Evolutionary conservation across 2,888 invertebrate species (phyloP), one percentile per base, ranked within the genome.

Genomic region (Drosophila merina): DNA sequence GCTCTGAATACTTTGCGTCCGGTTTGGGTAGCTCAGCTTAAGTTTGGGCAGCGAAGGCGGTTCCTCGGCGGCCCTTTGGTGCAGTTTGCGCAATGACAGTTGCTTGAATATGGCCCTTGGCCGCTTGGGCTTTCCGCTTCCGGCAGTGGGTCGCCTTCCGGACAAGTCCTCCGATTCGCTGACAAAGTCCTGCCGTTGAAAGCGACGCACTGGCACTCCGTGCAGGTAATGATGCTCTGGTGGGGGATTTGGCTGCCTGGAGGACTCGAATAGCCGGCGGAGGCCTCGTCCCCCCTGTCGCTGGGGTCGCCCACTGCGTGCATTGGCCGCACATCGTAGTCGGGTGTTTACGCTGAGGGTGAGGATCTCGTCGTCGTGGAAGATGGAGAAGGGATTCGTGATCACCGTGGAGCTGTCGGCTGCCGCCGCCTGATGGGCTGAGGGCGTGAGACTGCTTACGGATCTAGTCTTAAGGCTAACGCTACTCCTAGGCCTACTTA

Each of bases 301-400:
- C 4, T 42, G 68, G 25, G 69, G 69, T 3, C 69, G 47, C 3
- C 33, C 48, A 7, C 26, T 42, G 5, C 72, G 40, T 0, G 78
- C 74, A 30, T 60, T 86, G 0, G 75, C 77, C n/a, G 87, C 87
- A 42, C 75, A 76, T 8, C 90, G 77, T 25, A 88, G 72, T 0
- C 89, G 79, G 1, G 88, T 79, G 49, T 89, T 89, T 0, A 89
- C 88, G 45, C 79, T 87, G 0, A 89, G 69, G 3, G 88, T 89
- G 10, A 90, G 77, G 10, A 88, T 84, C 54, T 87, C 87, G 49
- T 89, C 88, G 33, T 91, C 91, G 59, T 90, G 90, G 42, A 89
- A 90, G 33, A 90, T 91, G 48, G 91, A 91, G 72, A 91, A 91
- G 28, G 91, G 91, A 77, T 91, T 91, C 8, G 91, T 91, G 33